Evolutionary conservation across 2,113 vertebrate genomes (phyloP), one percentile per base, ranked within the genome.

Genomic region (Nannobrachium achirus): DNA sequence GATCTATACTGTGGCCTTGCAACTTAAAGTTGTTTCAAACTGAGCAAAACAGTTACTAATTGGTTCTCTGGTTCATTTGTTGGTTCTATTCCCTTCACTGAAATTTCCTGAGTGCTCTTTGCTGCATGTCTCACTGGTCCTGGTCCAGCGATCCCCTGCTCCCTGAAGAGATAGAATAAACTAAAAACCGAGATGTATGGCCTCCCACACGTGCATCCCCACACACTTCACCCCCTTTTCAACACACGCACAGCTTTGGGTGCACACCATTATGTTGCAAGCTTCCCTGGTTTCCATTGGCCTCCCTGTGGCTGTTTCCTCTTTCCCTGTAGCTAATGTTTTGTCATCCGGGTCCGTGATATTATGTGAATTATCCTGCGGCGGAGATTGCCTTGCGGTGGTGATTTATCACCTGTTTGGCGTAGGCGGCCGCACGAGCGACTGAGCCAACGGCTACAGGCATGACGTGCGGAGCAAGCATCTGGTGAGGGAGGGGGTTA

Each of bases 401-500:
- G 76, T 88, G 81, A 89, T 91, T 92, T 79, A 90, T 87, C 85
- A 88, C 75, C 84, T 87, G 84, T 85, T 84, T 89, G 85, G 86
- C 81, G 71, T 80, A 80, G 80, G 80, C 84, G 86, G 66, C 69
- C 63, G 58, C 71, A 71, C 44, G 80, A 77, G 76, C 51, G 42
- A 46, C 69, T 39, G 80, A 71, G 63, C 60, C 59, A 88, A 63
- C 79, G 83, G 84, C 74, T 79, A 71, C 85, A 68, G 79, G 84
- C 83, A 84, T 92, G 91, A 89, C 91, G 80, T 86, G 85, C 78
- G 59, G 80, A 88, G 91, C 2, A 25, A 86, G 87, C 89, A 90
- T 94, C 93, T 91, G 92, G 87, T 79, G 82, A 68, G 69, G 67
- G 66, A 13, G 67, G 45, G 80, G 89, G 90, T 93, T 92, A 92